Conservation (phyloP, 1,140 invertebrate genomes). For the Idris sp. region DNA sequence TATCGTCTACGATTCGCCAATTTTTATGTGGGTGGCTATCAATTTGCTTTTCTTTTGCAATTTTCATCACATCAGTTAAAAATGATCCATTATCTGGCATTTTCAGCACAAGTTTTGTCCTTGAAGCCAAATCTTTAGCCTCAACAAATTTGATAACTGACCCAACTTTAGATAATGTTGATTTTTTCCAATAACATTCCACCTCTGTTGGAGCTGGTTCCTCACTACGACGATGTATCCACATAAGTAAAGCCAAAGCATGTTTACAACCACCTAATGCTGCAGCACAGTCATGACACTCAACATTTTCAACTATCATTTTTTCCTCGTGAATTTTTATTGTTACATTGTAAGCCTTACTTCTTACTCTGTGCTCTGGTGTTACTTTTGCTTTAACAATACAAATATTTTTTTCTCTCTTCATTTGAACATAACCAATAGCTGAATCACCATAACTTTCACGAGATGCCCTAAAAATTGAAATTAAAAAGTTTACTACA, state of each 20-base stretch:
- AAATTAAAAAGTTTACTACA: neutral
- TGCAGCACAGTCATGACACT: constrained; percentile 62
- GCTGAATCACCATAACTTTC: constrained; percentile 61
- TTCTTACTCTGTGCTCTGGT: constrained; percentile 59
- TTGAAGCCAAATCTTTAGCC: constrained; percentile 18
- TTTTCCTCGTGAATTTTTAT: constrained; percentile 50
- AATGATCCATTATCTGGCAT: too few species aligned
- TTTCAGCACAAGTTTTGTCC: too few species aligned
- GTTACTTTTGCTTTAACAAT: constrained; percentile 58
- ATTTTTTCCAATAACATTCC: constrained; percentile 69
- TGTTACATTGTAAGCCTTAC: constrained; percentile 46
- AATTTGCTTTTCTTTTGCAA: constrained; percentile 21
- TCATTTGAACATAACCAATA: constrained; percentile 63
- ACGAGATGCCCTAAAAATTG: constrained; percentile 7
- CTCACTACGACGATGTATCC: constrained; percentile 64
- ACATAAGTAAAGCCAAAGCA: constrained; percentile 58
- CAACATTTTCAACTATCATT: constrained; percentile 26
- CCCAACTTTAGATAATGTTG: constrained; percentile 46
- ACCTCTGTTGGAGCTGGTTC: constrained; percentile 60
- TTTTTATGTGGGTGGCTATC: constrained; percentile 35
- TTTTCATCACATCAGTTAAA: too few species aligned
- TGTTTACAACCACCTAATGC: constrained; percentile 61
- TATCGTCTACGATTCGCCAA: too few species aligned
- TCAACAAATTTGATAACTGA: constrained; percentile 49
- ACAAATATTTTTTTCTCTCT: constrained; percentile 49